Evolutionary conservation across 37 sponge, comb jelly and placozoan genomes (phyloP), one percentile per base, ranked within the genome.

Genomic region (Spongilla lacustris): DNA sequence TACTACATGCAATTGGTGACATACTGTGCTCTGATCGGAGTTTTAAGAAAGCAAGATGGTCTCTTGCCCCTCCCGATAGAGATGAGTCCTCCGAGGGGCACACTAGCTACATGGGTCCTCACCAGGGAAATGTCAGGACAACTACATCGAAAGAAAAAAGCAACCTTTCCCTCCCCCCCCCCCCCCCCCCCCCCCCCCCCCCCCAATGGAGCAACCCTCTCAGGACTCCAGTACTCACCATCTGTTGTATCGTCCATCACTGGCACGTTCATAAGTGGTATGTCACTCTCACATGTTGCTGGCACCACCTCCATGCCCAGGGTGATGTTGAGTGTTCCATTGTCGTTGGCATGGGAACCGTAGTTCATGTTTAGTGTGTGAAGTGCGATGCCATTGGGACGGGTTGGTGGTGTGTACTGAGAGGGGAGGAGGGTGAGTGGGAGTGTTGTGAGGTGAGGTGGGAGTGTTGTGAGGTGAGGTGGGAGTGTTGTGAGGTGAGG

Each of bases 311-410:
- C 86, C 76, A 90, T 71, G 71, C 24, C 31, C 10, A 85, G 71
- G 27, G 77, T 85, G 27, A 85, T 12, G 34, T 36, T 84, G 50
- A 83, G 11, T 4, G 28, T 22, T 6, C 17, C 71, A 24, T 29
- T 31, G 0, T 5, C 70, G 2, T 36, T 28, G 23, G 31, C 33
- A 41, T 14, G 2, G 3, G 23, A 66, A 2, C 29, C 27, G 50
- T 29, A 69, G 10, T 78, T 49, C 10, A 50, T 69, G n/a, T 23
- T 72, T 0, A 92, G 29, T 22, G 58, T 37, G 36, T 84, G 46
- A 0, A 92, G 74, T 26, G 78, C 48, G 0, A 84, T 73, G 0
- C 89, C 93, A 85, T 79, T 89, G 34, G 93, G 89, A 8, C 78
- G 49, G 24, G 89, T 86, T 22, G 93, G 82, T 37, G 70, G 37